Evolutionary conservation across 2,888 invertebrate species (phyloP), one percentile per base, ranked within the genome.

Genomic region (Caradrina clavipalpis): DNA sequence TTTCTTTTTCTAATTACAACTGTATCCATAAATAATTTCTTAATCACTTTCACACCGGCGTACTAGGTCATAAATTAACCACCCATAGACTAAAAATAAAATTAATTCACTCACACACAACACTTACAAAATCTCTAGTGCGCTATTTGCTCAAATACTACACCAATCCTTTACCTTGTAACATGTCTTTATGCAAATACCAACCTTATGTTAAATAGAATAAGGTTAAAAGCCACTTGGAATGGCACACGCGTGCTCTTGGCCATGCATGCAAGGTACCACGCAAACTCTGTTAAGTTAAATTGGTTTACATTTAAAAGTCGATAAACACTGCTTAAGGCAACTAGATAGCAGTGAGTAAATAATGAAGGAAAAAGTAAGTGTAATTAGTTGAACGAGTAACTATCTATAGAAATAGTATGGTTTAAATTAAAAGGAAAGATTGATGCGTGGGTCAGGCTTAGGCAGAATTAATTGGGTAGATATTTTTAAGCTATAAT

Each of bases 241-340:
- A 55, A 66, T 31, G 49, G 69, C 56, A 64, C 74, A 69, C 71
- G 75, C 80, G 74, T 82, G 82, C 69, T 71, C 58, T 62, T 51
- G 53, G 54, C 56, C 64, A 68, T 79, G 81, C 83, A 83, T 82
- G 80, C 68, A 60, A 58, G 62, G 69, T 54, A 71, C 64, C 78
- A 83, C 80, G 81, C 79, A 70, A 83, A 78, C 73, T 76, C 22
- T 69, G 78, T 81, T 70, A 80, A 81, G 71, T 83, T 84, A 84
- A 84, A 84, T 84, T 84, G 78, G 83, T 81, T 84, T 81, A 81
- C 78, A 81, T 83, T 84, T 84, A 78, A 83, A 83, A 82, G 70
- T 83, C 81, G 75, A 83, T 83, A 83, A 83, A 78, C 64, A 76
- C 51, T 66, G 66, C 63, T 74, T 70, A 68, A 69, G 55, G 73